These are phyloP conservation scores for Eublepharis macularius DNA, from an alignment of 2,113 vertebrate species.

Conservation along the genomic window DNA sequence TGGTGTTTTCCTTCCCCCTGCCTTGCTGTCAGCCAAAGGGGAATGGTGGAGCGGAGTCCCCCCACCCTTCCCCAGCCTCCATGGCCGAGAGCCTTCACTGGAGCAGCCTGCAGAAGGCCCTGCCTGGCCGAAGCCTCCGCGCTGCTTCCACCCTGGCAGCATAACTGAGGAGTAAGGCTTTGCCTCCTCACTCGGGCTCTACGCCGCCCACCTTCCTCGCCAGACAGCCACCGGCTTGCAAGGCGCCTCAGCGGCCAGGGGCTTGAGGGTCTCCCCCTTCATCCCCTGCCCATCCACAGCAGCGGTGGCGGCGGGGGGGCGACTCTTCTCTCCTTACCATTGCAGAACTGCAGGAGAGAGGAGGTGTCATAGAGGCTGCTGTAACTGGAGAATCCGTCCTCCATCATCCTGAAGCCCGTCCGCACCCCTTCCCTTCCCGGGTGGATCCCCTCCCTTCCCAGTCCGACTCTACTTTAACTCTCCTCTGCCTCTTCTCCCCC, in stretches of 20 bases:
- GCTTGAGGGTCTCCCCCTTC: too few species aligned
- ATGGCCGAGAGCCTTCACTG: background rate
- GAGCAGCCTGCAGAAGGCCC: background rate
- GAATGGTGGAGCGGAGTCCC: background rate
- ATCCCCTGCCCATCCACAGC: background rate
- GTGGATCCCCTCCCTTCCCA: background rate
- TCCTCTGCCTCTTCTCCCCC: background rate
- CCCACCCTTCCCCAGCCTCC: background rate
- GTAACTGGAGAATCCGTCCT: conserved; percentile 91
- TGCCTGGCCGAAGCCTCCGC: background rate
- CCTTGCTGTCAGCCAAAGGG: background rate
- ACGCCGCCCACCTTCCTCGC: background rate
- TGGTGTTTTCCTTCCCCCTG: background rate
- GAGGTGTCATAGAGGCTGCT: conserved; percentile 97
- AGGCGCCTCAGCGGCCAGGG: too few species aligned
- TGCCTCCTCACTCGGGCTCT: too few species aligned
- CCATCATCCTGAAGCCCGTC: conserved; percentile 88
- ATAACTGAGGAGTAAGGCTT: background rate
- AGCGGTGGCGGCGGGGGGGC: background rate
- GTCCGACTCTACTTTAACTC: background rate
- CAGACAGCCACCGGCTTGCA: too few species aligned
- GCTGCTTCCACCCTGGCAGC: background rate
- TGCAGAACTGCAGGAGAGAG: conserved; percentile 96
- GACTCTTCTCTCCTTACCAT: conserved; percentile 77
- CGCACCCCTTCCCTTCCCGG: background rate